Conservation (phyloP, 2,888 invertebrate species). For the Heliconius cydno region DNA sequence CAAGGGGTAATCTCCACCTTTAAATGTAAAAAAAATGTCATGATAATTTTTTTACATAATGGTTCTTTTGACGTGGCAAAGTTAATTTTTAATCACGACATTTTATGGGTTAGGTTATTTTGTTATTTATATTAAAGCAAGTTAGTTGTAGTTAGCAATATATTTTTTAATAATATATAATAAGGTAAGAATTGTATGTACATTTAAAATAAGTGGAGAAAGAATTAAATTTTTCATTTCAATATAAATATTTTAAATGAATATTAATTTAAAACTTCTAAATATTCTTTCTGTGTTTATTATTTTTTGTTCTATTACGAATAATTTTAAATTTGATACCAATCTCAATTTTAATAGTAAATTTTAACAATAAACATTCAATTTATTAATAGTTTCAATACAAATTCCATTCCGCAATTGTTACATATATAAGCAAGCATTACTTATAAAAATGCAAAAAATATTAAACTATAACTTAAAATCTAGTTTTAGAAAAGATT, state of each 20-base stretch:
- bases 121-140: background rate
- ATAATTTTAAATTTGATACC: too few species aligned
- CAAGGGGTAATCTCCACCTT: slow-evolving; percentile 96
- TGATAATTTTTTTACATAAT: background rate
- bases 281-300: too few species aligned
- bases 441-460: background rate
- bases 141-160: background rate
- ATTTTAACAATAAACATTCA: too few species aligned
- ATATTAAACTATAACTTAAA: background rate
- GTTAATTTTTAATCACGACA: background rate
- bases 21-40: background rate
- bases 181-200: too few species aligned
- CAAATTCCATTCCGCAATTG: background rate
- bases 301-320: too few species aligned
- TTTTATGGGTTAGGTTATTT: background rate
- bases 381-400: background rate
- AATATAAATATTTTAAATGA: too few species aligned
- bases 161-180: background rate
- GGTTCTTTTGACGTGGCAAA: background rate
- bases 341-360: too few species aligned
- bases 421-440: background rate
- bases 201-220: background rate
- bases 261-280: too few species aligned
- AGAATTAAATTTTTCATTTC: background rate
- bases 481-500: background rate